A percentile compares a stretch with the other conserved stretches of the same genome.
Conservation (phyloP, 2,797 vertebrate genomes). For the Falco peregrinus region DNA sequence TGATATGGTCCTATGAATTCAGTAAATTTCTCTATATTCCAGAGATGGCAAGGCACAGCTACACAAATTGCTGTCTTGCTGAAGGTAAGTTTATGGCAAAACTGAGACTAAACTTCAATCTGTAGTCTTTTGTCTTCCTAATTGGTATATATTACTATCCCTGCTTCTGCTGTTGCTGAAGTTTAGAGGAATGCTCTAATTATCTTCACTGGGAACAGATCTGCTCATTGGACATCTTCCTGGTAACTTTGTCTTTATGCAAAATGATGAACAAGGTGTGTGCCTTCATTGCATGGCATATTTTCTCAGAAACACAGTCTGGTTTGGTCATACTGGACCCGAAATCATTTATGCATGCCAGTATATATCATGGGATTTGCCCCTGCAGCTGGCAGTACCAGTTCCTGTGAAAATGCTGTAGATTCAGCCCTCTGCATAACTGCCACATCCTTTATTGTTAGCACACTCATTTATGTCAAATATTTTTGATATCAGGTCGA, state of each 20-base stretch:
- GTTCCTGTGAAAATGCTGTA: background rate
- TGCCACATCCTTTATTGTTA: background rate
- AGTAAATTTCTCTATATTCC: background rate
- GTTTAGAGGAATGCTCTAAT: background rate
- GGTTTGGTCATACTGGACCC: background rate
- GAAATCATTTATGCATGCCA: background rate
- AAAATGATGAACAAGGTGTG: background rate
- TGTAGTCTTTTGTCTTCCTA: background rate
- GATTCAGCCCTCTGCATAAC: background rate
- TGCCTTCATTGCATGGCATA: background rate
- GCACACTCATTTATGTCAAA: background rate
- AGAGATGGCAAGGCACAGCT: background rate
- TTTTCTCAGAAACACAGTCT: background rate
- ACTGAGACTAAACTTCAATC: background rate
- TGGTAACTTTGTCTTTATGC: background rate
- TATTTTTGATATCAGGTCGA: background rate
- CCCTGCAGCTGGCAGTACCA: background rate
- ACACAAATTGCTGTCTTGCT: background rate
- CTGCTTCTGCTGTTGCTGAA: background rate
- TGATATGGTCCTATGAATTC: background rate
- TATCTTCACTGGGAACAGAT: background rate
- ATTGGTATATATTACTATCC: background rate
- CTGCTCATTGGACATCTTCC: background rate
- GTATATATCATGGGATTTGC: background rate
- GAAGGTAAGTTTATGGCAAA: background rate